These are phyloP conservation scores for Oasisia sp. DNA, from an alignment of 2,888 invertebrate genomes.

Conservation along the genomic window DNA sequence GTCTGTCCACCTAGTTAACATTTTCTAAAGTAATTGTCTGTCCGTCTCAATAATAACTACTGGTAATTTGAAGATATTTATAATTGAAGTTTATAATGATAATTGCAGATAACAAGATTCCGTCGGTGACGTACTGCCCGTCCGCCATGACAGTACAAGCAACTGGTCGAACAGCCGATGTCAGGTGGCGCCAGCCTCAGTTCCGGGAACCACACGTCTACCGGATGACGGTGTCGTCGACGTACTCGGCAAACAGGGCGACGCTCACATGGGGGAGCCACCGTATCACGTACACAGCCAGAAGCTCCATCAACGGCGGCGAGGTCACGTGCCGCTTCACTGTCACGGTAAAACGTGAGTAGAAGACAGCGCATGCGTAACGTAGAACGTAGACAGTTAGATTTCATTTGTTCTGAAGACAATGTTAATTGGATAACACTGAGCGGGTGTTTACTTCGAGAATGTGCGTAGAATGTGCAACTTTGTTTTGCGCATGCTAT, in stretches of 20 bases:
- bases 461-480: too few species aligned
- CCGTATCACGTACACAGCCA: constrained; percentile 8
- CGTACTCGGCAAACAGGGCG: background rate
- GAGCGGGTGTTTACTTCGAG: too few species aligned
- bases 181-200: background rate
- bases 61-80: too few species aligned
- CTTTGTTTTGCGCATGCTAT: too few species aligned
- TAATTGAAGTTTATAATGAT: too few species aligned
- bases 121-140: background rate
- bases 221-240: background rate
- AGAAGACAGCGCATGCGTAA: too few species aligned
- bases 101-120: background rate
- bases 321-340: background rate
- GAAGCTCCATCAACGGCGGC: background rate
- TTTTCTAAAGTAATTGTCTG: too few species aligned
- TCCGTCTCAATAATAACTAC: too few species aligned
- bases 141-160: background rate
- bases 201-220: background rate
- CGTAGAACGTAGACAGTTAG: too few species aligned
- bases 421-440: too few species aligned
- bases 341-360: background rate
- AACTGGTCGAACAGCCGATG: background rate
- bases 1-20: too few species aligned
- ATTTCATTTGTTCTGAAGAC: too few species aligned
- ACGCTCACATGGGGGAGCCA: constrained; percentile 1